A percentile compares a stretch with the other conserved stretches of the same genome.
These are phyloP conservation scores for Aproaerema taeniolella DNA, from an alignment of 2,888 invertebrate species.

Conservation along the genomic window DNA sequence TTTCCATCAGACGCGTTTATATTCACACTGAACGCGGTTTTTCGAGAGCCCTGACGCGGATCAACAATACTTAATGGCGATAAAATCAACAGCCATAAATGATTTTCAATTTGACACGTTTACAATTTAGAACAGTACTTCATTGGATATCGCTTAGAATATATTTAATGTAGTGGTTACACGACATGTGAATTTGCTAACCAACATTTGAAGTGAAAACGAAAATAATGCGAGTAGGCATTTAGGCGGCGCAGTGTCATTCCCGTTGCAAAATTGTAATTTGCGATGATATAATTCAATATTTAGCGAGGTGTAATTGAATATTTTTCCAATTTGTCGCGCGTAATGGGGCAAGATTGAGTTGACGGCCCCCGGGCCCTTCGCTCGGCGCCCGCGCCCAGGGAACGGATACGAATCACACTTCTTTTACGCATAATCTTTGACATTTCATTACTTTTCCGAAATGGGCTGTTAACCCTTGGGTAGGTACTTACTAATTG, in stretches of 20 bases:
- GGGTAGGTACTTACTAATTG: too few relatives aligned
- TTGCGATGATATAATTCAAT: constrained; percentile 75
- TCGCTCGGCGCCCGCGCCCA: constrained; percentile 24
- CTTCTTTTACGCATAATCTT: constrained; percentile 13
- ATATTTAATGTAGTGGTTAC: too few relatives aligned
- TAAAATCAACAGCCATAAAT: constrained; percentile 5
- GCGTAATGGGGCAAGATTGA: constrained; percentile 77
- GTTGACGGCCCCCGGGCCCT: constrained; percentile 61
- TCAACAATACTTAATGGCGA: constrained; percentile 5
- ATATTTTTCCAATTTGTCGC: constrained; percentile 78
- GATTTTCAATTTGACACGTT: too few relatives aligned
- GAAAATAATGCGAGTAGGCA: too few relatives aligned
- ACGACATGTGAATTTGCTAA: too few relatives aligned
- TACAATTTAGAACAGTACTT: neutral
- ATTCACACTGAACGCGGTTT: neutral
- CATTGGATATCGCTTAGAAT: constrained; percentile 7
- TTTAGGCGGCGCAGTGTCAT: constrained; percentile 2
- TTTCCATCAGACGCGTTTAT: constrained; percentile 1
- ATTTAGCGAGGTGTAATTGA: constrained; percentile 75
- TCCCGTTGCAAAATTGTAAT: constrained; percentile 61
- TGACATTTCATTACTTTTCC: constrained; percentile 7
- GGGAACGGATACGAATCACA: constrained; percentile 2
- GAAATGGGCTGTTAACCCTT: too few relatives aligned
- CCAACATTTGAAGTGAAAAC: too few relatives aligned
- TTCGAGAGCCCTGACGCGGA: constrained; percentile 1